Conservation (phyloP, 2,888 invertebrate species). For the Blastobasis lacticolella region DNA sequence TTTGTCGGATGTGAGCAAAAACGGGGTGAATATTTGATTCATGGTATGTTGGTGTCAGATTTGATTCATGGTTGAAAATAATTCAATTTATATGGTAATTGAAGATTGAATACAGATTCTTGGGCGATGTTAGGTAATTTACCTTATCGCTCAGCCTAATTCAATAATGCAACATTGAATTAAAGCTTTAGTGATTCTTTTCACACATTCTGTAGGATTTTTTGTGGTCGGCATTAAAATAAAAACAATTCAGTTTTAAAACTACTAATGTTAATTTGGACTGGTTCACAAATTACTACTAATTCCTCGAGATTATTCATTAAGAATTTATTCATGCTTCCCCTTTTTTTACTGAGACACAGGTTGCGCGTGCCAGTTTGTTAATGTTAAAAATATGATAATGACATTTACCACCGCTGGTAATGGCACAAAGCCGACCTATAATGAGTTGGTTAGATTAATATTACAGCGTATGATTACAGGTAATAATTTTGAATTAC, state of each 20-base stretch:
- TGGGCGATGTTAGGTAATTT: no score
- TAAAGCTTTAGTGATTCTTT: no score
- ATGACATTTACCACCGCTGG: constrained; percentile 40
- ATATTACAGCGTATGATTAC: constrained; percentile 41
- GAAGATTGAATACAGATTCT: no score
- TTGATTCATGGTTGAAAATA: background rate
- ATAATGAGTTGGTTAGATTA: constrained; percentile 22
- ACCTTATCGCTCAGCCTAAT: no score
- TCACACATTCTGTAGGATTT: no score
- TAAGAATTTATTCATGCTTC: background rate
- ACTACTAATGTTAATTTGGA: no score
- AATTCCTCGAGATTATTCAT: constrained; percentile 3
- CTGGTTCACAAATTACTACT: constrained; percentile 1
- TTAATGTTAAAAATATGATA: constrained; percentile 45
- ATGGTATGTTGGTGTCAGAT: background rate
- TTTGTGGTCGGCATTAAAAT: no score
- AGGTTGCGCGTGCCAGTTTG: constrained; percentile 23
- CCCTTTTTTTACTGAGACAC: constrained; percentile 20
- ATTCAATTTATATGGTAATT: no score
- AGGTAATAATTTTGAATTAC: constrained; percentile 47
- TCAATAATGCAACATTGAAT: no score
- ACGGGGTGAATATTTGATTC: background rate
- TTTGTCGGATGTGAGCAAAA: background rate
- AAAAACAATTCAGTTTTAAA: no score
- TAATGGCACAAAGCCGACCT: constrained; percentile 33